phyloP scores from a whole-genome alignment of 1,140 invertebrate species.

The Eciton burchellii region DNA sequence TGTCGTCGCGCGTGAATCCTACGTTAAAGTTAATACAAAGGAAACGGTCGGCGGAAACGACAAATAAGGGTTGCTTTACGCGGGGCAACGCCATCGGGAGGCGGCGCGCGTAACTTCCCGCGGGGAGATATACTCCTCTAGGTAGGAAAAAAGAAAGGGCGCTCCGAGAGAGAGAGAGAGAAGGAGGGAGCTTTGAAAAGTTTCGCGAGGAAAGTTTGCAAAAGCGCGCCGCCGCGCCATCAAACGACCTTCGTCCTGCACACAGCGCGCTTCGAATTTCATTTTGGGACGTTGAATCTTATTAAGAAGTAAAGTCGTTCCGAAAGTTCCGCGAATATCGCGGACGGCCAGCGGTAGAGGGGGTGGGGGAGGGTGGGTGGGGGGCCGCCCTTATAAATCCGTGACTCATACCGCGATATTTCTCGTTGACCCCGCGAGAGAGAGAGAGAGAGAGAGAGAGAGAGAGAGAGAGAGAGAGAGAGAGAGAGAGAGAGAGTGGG shows the following conservation, averaged over 20 bases:
- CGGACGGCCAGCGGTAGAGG: constrained; percentile 49
- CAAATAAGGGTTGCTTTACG: constrained; percentile 33
- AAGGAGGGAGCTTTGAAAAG: constrained; percentile 69
- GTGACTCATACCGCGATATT: constrained; percentile 60
- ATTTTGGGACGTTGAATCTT: constrained; percentile 76
- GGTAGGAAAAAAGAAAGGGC: constrained; percentile 35
- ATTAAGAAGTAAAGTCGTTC: constrained; percentile 77
- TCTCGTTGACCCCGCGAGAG: constrained; percentile 41
- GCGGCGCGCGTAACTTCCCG: constrained; percentile 8
- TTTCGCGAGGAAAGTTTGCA: constrained; percentile 65
- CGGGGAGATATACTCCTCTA: constrained; percentile 39
- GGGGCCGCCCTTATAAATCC: constrained; percentile 71
- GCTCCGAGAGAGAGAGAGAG: too few relatives aligned
- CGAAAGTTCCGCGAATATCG: constrained; percentile 73
- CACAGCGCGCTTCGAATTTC: constrained; percentile 73
- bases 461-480: too few relatives aligned
- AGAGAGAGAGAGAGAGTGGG: too few relatives aligned
- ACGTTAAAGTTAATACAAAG: not conserved
- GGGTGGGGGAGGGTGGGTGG: too few relatives aligned
- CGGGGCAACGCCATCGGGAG: constrained; percentile 26
- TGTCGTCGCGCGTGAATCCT: not conserved
- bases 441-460: too few relatives aligned
- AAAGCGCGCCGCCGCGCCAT: constrained; percentile 60
- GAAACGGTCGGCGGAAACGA: not conserved
- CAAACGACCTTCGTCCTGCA: constrained; percentile 70